phyloP scores from a whole-genome alignment of 1,140 invertebrate genomes.

The Pemphigus obesinymphae region DNA sequence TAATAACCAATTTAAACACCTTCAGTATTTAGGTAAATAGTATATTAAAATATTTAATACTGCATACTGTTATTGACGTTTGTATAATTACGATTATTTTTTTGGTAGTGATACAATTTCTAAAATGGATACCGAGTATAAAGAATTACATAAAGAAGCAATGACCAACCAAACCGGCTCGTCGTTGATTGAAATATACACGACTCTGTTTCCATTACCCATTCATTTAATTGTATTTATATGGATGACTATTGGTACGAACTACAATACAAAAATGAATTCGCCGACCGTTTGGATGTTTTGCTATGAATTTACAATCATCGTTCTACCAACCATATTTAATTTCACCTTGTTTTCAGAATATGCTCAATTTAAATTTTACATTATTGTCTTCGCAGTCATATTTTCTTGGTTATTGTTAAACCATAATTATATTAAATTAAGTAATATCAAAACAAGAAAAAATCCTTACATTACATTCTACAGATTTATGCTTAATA shows the following conservation, averaged over 20 bases:
- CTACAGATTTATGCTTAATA: conserved; percentile 64
- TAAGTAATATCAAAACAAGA: conserved; percentile 46
- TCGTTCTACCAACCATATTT: not conserved
- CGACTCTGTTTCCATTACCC: conserved; percentile 6
- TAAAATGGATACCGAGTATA: conserved; percentile 12
- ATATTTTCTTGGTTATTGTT: not conserved
- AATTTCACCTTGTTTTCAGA: conserved; percentile 10
- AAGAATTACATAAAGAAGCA: conserved; percentile 28
- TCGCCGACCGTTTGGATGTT: not conserved
- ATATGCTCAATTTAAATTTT: not conserved
- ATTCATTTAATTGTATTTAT: conserved; percentile 9
- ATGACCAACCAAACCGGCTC: conserved; percentile 33
- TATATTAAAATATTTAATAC: not conserved
- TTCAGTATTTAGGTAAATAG: not conserved
- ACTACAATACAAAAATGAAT: not conserved
- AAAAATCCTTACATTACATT: conserved; percentile 60
- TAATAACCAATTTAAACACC: not conserved
- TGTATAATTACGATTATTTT: not conserved
- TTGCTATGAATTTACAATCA: not conserved
- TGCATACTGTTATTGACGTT: not conserved
- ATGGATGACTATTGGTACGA: not conserved
- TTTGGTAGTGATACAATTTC: not conserved
- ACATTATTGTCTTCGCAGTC: not conserved
- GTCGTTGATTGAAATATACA: conserved; percentile 8
- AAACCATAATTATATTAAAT: conserved; percentile 42